Conservation (phyloP, 2,113 vertebrate genomes). For the Gulo gulo region DNA sequence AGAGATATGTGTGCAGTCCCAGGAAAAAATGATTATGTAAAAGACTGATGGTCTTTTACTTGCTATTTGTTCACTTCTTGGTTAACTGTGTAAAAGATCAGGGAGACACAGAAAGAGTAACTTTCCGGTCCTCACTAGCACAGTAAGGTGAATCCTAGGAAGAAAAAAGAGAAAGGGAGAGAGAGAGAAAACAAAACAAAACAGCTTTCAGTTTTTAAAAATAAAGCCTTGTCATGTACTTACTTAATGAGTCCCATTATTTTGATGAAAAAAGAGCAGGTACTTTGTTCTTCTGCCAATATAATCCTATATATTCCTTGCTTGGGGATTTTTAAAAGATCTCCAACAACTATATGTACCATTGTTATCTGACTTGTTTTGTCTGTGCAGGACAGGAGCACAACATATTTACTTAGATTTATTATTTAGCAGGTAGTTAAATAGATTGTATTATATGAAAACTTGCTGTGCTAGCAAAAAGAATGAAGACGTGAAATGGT, state of each 20-base stretch:
- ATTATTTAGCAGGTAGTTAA: background rate
- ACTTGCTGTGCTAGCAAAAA: background rate
- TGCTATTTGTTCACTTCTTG: conserved; percentile 38
- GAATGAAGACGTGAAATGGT: background rate
- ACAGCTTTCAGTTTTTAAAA: background rate
- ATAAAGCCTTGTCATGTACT: background rate
- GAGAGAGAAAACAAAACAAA: background rate
- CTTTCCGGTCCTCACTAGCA: background rate
- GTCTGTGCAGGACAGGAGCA: background rate
- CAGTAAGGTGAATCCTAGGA: background rate
- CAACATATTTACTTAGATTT: background rate
- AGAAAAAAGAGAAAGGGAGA: background rate
- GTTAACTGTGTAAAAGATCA: conserved; percentile 29
- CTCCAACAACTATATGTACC: background rate
- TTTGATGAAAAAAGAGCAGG: background rate
- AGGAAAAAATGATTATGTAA: conserved; percentile 40
- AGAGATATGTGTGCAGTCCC: background rate
- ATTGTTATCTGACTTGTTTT: background rate
- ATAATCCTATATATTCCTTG: background rate
- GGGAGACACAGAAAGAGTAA: background rate
- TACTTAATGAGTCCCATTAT: background rate
- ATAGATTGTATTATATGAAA: background rate
- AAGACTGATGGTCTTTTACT: conserved; percentile 53
- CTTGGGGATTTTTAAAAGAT: background rate
- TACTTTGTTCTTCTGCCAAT: background rate